These are phyloP conservation scores for Ophion slaviceki DNA, from an alignment of 2,888 invertebrate species.

Conservation along the genomic window DNA sequence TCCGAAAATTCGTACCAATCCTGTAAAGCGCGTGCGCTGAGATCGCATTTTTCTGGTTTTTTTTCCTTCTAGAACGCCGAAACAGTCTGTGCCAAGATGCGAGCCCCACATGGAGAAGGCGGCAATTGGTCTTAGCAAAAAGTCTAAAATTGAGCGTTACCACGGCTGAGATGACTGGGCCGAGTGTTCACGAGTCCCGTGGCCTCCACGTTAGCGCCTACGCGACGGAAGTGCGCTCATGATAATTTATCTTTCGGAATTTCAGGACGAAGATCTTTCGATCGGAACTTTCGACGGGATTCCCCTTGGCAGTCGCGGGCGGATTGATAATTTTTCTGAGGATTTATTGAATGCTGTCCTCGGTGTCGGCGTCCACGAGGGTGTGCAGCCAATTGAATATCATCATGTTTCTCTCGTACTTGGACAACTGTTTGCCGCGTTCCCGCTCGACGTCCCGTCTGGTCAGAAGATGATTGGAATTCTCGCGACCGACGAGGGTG, in stretches of 20 bases:
- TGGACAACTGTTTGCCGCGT: constrained; percentile 92
- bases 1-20: not conserved
- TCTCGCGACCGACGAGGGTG: constrained; percentile 83
- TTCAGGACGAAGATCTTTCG: too few species aligned
- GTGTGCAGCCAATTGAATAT: constrained; percentile 97
- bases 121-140: too few species aligned
- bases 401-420: constrained; percentile 97
- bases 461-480: constrained; percentile 85
- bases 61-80: not conserved
- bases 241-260: not conserved
- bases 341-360: constrained; percentile 73
- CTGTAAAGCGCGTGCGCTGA: too few species aligned
- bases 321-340: not conserved
- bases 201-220: not conserved
- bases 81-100: not conserved
- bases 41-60: too few species aligned
- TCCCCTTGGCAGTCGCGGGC: constrained; percentile 5
- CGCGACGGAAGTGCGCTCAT: not conserved
- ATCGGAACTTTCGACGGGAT: not conserved
- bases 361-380: constrained; percentile 89
- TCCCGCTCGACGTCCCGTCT: constrained; percentile 92
- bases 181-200: not conserved
- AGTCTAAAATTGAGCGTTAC: constrained; percentile 3
- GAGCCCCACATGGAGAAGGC: too few species aligned
- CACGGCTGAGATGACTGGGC: not conserved